Evolutionary conservation across 2,113 vertebrate species (phyloP).

Genomic region (Caretta caretta): DNA sequence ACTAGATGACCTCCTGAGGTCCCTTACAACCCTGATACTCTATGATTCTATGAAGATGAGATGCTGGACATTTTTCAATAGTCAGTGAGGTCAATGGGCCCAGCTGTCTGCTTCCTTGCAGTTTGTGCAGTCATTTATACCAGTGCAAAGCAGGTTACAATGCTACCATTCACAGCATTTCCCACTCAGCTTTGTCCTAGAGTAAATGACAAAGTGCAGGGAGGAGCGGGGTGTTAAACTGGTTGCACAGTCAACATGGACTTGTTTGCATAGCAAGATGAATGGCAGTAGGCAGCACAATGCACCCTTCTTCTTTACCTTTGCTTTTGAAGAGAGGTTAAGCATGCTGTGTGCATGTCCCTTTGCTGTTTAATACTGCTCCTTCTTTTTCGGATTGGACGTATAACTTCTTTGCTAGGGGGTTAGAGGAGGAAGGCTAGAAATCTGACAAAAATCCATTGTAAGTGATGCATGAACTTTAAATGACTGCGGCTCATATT

Average conservation of each 20-base stretch:
- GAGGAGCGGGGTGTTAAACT: not conserved
- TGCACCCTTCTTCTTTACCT: constrained; percentile 18
- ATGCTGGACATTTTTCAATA: not conserved
- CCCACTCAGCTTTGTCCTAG: not conserved
- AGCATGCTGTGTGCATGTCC: not conserved
- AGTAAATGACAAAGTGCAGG: accelerated
- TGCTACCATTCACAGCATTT: not conserved
- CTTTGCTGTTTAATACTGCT: accelerated
- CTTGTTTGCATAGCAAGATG: constrained; percentile 25
- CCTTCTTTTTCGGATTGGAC: not conserved
- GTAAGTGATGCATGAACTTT: not conserved
- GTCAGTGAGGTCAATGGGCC: not conserved
- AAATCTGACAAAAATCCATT: not conserved
- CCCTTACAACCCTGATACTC: too few relatives aligned
- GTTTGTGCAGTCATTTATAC: not conserved
- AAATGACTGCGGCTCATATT: not conserved
- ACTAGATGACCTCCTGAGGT: too few relatives aligned
- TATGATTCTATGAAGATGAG: too few relatives aligned
- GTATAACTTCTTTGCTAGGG: not conserved
- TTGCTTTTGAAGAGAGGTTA: not conserved
- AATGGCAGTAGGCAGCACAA: not conserved
- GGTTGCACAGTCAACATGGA: not conserved
- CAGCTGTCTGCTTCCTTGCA: not conserved
- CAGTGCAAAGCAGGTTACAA: not conserved
- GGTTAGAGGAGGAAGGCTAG: not conserved